Base-by-base conservation (phyloP, 2,888 invertebrate genomes). In the Congeria kusceri region DNA sequence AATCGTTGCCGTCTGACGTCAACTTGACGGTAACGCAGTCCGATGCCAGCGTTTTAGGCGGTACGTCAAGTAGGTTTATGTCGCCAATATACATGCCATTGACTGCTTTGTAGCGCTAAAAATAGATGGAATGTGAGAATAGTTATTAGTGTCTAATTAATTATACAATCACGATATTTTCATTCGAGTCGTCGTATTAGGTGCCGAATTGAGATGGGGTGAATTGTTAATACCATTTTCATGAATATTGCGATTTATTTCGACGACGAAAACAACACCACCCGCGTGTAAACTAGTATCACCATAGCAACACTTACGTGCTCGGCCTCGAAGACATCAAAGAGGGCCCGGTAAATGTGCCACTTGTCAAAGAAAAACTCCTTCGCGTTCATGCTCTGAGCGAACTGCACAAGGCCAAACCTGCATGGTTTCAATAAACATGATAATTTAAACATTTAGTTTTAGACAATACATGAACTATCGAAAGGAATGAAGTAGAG, bases 271-370 rank as follows among this genome's bases (percentile, higher is more conserved):
- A n/a, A n/a, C n/a, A n/a, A n/a, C n/a, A n/a, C n/a, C n/a, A n/a
- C n/a, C n/a, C n/a, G n/a, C n/a, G n/a, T n/a, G n/a, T n/a, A 15
- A 39, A 39, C 9, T 39, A 39, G 15, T 15, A 39, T 39, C 39
- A 3, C 39, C 39, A 3, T 39, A 39, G 39, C 39, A 3, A 39
- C 11, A 61, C 61, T 61, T 23, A 69, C 69, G 27, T 69, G 79
- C 58, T 75, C 64, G 1, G 79, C 79, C 18, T 83, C 79, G 28
- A 79, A 83, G n/a, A 83, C 62, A 49, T 79, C 83, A 58, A 79
- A 83, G 23, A 83, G 58, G 3, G 77, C 83, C 25, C 75, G 57
- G 53, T 80, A 83, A 9, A 83, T 46, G 39, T 80, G 80, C 80
- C 80, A 83, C 47, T 61, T 75, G 9, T 77, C 29, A 23, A 49